Conservation (phyloP, 1,140 invertebrate genomes). For the Diorhabda sublineata region DNA sequence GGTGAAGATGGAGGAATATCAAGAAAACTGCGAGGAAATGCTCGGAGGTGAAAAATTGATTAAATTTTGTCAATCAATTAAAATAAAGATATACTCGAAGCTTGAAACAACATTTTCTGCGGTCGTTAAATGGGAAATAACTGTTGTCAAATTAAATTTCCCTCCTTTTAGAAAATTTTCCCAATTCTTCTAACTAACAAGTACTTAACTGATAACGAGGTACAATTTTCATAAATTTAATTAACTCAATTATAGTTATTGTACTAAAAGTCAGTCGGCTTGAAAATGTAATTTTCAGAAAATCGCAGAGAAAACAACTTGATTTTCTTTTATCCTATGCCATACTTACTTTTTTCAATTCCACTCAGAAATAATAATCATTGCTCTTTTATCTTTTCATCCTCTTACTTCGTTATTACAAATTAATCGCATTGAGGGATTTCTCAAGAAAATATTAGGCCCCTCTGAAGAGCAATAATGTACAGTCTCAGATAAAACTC, state of each 20-base stretch:
- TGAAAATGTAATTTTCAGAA: constrained; percentile 1
- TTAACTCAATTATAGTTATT: background rate
- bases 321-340: background rate
- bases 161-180: background rate
- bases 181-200: background rate
- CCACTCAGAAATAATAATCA: constrained; percentile 15
- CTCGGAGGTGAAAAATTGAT: too few relatives aligned
- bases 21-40: too few relatives aligned
- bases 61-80: too few relatives aligned
- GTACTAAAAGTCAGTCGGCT: background rate
- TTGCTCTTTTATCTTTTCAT: constrained; percentile 16
- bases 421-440: constrained; percentile 15
- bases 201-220: constrained; percentile 1
- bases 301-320: constrained; percentile 5
- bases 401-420: constrained; percentile 12
- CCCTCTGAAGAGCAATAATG: background rate
- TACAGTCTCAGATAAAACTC: background rate
- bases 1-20: too few relatives aligned
- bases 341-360: constrained; percentile 8
- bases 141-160: too few relatives aligned
- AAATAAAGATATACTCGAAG: too few relatives aligned
- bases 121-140: too few relatives aligned
- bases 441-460: constrained; percentile 5
- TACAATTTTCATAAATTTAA: background rate
- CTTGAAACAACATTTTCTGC: too few relatives aligned